These are phyloP conservation scores for Nothura maculosa DNA, from an alignment of 2,797 vertebrate species.

Conservation along the genomic window DNA sequence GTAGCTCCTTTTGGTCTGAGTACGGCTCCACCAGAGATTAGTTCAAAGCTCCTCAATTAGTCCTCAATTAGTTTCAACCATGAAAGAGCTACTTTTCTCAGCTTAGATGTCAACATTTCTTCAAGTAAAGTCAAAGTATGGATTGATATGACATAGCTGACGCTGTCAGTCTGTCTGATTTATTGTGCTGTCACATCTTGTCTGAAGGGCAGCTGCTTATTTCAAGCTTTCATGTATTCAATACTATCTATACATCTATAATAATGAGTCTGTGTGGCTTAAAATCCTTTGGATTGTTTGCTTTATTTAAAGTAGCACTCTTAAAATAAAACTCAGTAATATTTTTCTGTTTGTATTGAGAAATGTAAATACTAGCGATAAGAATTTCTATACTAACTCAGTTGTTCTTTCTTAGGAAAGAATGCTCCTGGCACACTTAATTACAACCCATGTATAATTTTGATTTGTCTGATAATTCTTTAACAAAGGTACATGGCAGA, in stretches of 20 bases:
- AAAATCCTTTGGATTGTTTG: constrained; percentile 40
- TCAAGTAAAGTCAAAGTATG: not conserved
- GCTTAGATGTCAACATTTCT: not conserved
- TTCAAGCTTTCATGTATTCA: constrained; percentile 30
- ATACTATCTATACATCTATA: not conserved
- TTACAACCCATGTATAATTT: not conserved
- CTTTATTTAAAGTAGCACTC: constrained; percentile 49
- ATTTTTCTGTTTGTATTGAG: constrained; percentile 6
- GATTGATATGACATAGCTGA: not conserved
- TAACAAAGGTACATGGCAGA: not conserved
- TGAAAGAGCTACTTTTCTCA: not conserved
- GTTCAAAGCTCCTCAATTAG: not conserved
- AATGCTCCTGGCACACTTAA: not conserved
- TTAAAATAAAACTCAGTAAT: constrained; percentile 37
- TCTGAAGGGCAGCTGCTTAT: constrained; percentile 47
- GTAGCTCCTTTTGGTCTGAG: not conserved
- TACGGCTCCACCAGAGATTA: not conserved
- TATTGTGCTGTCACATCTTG: not conserved
- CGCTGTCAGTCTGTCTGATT: not conserved
- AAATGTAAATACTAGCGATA: not conserved
- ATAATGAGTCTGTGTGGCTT: constrained; percentile 4
- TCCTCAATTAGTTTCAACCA: not conserved
- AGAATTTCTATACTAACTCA: not conserved
- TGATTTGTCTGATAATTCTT: not conserved
- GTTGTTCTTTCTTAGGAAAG: not conserved